Evolutionary conservation across 2,113 vertebrate species (phyloP).

Genomic region (Herpetotheres cachinnans): DNA sequence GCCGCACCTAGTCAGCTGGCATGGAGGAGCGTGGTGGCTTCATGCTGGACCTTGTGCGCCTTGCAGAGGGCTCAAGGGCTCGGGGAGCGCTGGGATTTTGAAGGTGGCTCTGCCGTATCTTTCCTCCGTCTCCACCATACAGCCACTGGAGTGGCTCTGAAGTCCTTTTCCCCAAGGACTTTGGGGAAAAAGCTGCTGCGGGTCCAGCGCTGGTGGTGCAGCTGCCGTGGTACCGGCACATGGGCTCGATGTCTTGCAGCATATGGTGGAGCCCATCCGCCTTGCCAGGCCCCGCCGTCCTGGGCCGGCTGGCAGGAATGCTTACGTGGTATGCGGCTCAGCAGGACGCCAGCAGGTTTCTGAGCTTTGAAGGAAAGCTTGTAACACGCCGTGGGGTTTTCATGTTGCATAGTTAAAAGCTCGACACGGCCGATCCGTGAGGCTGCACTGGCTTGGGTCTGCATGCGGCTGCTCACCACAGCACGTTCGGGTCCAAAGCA

Average conservation of each 20-base stretch:
- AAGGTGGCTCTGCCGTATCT: neutral
- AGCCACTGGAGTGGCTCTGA: neutral
- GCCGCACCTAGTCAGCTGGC: neutral
- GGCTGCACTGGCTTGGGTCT: neutral
- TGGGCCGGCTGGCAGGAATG: neutral
- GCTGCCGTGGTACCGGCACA: neutral
- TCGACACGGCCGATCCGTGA: neutral
- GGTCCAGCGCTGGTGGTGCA: neutral
- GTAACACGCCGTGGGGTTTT: neutral
- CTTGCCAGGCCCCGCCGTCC: neutral
- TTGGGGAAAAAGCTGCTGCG: neutral
- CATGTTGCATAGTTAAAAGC: neutral
- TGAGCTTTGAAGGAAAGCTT: neutral
- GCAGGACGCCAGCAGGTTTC: constrained; percentile 32
- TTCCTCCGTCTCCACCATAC: neutral
- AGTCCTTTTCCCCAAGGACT: neutral
- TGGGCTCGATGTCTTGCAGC: accelerated
- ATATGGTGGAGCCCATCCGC: neutral
- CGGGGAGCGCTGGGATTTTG: neutral
- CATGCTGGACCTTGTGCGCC: neutral
- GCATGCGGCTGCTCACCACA: accelerated
- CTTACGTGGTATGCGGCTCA: constrained; percentile 32
- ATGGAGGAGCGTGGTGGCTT: accelerated
- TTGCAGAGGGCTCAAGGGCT: neutral
- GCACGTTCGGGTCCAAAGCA: neutral